Evolutionary conservation across 2,113 vertebrate species (phyloP), one percentile per base, ranked within the genome.

Genomic region (Apus apus): DNA sequence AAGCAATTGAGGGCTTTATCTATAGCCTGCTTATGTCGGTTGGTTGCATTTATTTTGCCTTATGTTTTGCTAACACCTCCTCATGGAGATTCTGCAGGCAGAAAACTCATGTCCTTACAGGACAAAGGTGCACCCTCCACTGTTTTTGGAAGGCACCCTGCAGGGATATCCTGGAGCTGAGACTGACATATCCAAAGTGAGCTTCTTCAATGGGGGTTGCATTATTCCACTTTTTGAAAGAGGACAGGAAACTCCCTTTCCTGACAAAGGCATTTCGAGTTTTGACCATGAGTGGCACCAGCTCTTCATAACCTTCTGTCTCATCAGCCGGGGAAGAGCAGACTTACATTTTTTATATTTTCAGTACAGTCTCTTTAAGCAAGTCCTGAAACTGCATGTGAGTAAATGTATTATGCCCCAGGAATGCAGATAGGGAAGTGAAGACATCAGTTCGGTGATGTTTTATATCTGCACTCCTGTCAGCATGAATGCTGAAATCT

Each of bases 401-500:
- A 90, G 62, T 8, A 11, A 93, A 79, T 60, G 22, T 43, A 27
- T 92, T 46, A 62, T 81, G 65, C 36, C 48, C 65, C 76, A 84
- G 83, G 56, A 94, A 94, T 40, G 50, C 64, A 91, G 85, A 85
- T 13, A 80, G 51, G 53, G 45, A 92, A 90, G 74, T 82, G 61
- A 93, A 94, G 90, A 94, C 78, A 90, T 92, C 77, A 86, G 67
- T 68, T 91, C 15, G 36, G 53, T 57, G 62, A 32, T 46, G 75
- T 82, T 92, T 83, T 70, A 3, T 54, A 68, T 89, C 67, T 83
- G 29, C 40, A n/a, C n/a, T 90, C 21, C 30, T 80, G 71, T 90
- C 95, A 88, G 43, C 71, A 32, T 66, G 74, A 93, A 90, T 32
- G 54, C 54, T 87, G 75, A 88, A 95, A 91, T 95, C 90, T 90